Evolutionary conservation across 2,797 vertebrate species (phyloP), one percentile per base, ranked within the genome.

Genomic region (Poeciliopsis infans): DNA sequence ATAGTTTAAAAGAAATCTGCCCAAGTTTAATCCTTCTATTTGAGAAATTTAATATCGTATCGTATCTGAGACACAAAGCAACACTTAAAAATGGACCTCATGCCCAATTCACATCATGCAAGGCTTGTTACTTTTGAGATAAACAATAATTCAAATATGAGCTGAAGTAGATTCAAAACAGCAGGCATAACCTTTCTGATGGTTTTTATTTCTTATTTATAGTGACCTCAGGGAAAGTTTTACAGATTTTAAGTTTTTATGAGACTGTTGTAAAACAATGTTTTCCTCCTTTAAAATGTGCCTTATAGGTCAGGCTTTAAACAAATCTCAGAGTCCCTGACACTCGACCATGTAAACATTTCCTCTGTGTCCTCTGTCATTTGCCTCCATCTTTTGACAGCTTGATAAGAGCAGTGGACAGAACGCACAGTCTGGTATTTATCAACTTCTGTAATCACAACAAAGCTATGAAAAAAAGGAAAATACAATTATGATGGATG

Each of bases 241-340:
- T 68, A 68, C 64, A 68, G 64, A 68, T 25, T 68, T 68, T 12
- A 41, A 39, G 36, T 20, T 68, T 68, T 68, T 68, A 68, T 68
- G 10, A 41, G 20, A 20, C 39, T 10, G 39, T 68, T 41, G 23
- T 68, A 68, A 68, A 68, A 41, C 36, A 68, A 12, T 18, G 61
- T 64, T 36, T 64, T 13, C 61, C 61, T 68, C 64, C 23, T 68
- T 68, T 68, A 68, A 68, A 68, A 25, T 68, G 23, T 41, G 36
- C 23, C 64, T 68, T 41, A 41, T 68, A 68, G 36, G 64, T 68
- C 64, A 68, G 20, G 11, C 23, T 25, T 41, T 41, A 68, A 68
- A 68, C 64, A 68, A 39, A 68, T 41, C 20, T 39, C 64, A 68
- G 64, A 68, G 39, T 25, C 8, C 36, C 64, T 68, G 64, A 68